Base-by-base conservation (phyloP, 2,888 invertebrate species). In the Dioctria rufipes region DNA sequence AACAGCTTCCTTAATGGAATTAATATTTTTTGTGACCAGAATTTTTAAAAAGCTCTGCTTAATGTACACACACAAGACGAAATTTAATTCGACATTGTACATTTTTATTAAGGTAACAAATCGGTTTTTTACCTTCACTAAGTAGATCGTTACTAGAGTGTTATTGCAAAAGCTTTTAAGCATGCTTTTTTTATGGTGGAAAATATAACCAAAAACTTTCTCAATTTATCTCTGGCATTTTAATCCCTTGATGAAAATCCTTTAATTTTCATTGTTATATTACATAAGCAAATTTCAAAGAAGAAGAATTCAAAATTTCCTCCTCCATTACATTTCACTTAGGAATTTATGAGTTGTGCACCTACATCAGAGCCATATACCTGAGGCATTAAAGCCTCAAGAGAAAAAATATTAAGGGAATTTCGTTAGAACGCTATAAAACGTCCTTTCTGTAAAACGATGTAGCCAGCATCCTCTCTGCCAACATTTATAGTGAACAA, bases 331-430 rank as follows among this genome's bases (percentile, higher is more conserved):
- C 69, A 25, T 69, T 69, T 69, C 13, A 49, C 51, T 69, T 37
- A 49, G 46, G 37, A 69, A 69, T 69, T 69, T 69, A 69, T 69
- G 69, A 69, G 69, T 69, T 46, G 69, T 25, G 37, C 69, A 49
- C 43, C 69, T 69, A 69, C 13, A 25, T 3, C 11, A 46, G 49
- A 25, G 13, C 46, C 51, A 46, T 2, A 42, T 11, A 42, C 67
- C 25, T 42, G 42, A 40, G 42, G 67, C 69, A 49, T 69, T 49
- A 69, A 69, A 46, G 49, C 5, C 69, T 43, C 25, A 42, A 46
- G 39, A 46, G 49, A 25, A 51, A 37, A 3, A 69, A 69, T 46
- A 49, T 43, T 43, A 69, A 43, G 69, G 69, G 25, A 69, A 37
- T 46, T 13, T 25, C 25, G 25, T 25, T 25, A 25, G 25, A 25